Evolutionary conservation across 2,888 invertebrate genomes (phyloP), one percentile per base, ranked within the genome.

Genomic region (Netelia virgata): DNA sequence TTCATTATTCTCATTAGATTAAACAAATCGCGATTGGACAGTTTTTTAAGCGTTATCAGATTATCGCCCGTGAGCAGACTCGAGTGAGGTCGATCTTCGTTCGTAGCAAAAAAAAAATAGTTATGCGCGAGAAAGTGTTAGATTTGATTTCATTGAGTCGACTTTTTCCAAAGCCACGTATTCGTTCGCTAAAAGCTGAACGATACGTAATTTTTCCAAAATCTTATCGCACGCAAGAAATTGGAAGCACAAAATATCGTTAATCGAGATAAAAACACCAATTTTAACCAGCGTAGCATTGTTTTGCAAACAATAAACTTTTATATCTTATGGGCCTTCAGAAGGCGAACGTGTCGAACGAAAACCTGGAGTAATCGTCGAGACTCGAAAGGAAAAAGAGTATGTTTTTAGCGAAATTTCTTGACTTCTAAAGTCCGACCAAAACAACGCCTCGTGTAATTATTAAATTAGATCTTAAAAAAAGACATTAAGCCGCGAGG

Each of bases 21-120:
- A 64, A 78, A 74, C 50, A 69, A 77, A 77, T 50, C 68, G 73
- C 72, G 76, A 72, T 84, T 76, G 53, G 61, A 72, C 57, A 55
- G 23, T 43, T 55, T 77, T 80, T 64, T 18, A 53, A 84, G 79
- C 80, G 73, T 84, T 79, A 82, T 82, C 83, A 61, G 53, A 81
- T 75, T 79, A 64, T 76, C 72, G 66, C 59, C 28, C 28, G 75
- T 68, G 43, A 68, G 36, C 53, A 47, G 20, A 69, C 59, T 82
- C 72, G 74, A 83, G 41, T 66, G 59, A 50, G 50, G 76, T 64
- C 16, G 68, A 43, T 84, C 68, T 53, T 23, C 61, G 69, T 63
- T 47, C 43, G 36, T 36, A 47, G 70, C 57, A 59, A 73, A 36
- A n/a, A n/a, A 23, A 68, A 50, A 61, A 83, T 57, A 53, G 75